Base-by-base conservation (phyloP, 2,113 vertebrate genomes). In the Xenopus laevis region DNA sequence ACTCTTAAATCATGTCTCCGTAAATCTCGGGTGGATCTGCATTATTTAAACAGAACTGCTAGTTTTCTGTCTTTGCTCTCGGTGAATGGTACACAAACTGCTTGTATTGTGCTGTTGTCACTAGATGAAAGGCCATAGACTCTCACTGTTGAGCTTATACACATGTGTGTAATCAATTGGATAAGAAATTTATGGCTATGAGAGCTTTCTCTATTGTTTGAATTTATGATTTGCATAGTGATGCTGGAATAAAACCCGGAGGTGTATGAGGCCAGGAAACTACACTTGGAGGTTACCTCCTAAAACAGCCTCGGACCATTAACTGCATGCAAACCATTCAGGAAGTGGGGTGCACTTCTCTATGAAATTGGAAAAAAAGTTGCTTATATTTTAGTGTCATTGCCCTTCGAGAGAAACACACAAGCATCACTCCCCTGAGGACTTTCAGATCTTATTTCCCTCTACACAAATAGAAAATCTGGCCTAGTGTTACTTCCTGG, bases 171-270 rank as follows among this genome's bases (percentile, higher is more conserved):
- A 81, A 70, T 82, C 75, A 83, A 21, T 69, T 78, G 77, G 66
- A 76, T 82, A 72, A 80, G 30, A 60, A 80, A 58, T 82, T 85
- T 82, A 81, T 81, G 80, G 71, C 77, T 78, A 62, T 70, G 18
- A 76, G 74, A 67, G 79, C 81, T 85, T 60, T 82, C 61, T 80
- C 57, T 79, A 55, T 55, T 55, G 53, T 79, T 23, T 80, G 83
- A 82, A 77, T 84, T 84, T 86, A 86, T 85, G 86, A 83, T 21
- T 33, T 74, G 64, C 67, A 63, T 53, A 17, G 18, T 46, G 30
- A 73, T 66, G 53, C 13, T 30, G 44, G 64, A 74, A 55, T 18
- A 16, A 74, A 50, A 30, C 21, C 27, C 71, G 7, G 61, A 64
- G n/a, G 53, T 20, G 18, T 44, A 23, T 13, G 9, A 52, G 72